Percentiles rank a stretch among this genome's conserved stretches.
phyloP scores from a whole-genome alignment of 2,797 vertebrate species.

The Smutsia temminckii region DNA sequence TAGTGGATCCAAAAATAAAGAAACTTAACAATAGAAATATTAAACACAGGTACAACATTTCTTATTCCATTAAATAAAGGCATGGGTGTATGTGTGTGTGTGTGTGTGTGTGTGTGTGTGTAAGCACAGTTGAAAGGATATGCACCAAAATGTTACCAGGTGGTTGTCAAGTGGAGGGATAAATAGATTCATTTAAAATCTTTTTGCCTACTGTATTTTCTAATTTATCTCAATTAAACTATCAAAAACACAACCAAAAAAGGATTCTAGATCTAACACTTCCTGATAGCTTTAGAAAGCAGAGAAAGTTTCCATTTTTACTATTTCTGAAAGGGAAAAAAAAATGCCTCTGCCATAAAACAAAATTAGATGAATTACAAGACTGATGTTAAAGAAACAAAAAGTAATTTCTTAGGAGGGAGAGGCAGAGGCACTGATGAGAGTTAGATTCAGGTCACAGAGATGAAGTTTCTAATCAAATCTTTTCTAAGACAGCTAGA shows the following conservation, averaged over 20 bases:
- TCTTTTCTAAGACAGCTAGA: neutral
- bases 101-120: neutral
- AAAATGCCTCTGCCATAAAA: neutral
- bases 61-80: neutral
- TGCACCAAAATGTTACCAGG: neutral
- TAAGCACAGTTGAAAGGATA: neutral
- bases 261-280: constrained; percentile 1
- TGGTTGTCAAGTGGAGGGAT: neutral
- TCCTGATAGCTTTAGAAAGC: neutral
- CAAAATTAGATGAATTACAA: neutral
- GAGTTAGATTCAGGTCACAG: neutral
- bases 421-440: neutral
- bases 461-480: neutral
- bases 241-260: constrained; percentile 27
- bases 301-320: neutral
- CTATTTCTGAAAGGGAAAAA: constrained; percentile 12
- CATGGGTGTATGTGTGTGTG: neutral
- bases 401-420: constrained; percentile 29
- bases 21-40: neutral
- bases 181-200: neutral
- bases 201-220: constrained; percentile 29
- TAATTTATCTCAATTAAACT: constrained; percentile 38
- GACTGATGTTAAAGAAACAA: neutral
- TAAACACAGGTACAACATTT: neutral
- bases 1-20: constrained; percentile 24